Base-by-base conservation (phyloP, 92 coral and sea anemone genomes). In the Hydrozoanthus gracilis region DNA sequence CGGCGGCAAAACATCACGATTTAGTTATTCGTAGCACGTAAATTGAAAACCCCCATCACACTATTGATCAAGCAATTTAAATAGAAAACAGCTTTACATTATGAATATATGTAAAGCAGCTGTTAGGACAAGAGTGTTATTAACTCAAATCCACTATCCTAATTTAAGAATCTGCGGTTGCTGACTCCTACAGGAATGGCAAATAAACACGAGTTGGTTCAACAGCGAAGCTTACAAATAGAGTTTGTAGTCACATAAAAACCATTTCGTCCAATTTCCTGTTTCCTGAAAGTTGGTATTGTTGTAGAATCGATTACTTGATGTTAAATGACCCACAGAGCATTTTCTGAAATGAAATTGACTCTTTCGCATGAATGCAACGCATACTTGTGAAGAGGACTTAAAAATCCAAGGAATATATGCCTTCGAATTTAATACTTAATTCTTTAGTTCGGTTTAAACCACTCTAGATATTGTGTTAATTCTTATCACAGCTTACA, bases 311-410 rank as follows among this genome's bases (percentile, higher is more conserved):
- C 5, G 14, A 13, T n/a, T 12, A 44, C 69, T 76, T 9, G 51
- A 52, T 55, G 56, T 58, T 48, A 70, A 78, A 62, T 62, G 15
- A 62, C 55, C 71, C 72, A 79, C 50, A 44, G 11, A 35, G 49
- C 16, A 9, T 27, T 77, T 60, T 44, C 48, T 35, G 50, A 72
- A 20, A 18, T 77, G 16, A 11, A 7, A 3, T 50, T 83, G 15
- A 51, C 27, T 68, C 51, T 82, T 82, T 82, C 75, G 73, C 86
- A 82, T 20, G 86, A 56, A 82, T 51, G 73, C 44, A 11, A 27
- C 39, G 56, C 48, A 9, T 48, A 8, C 51, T 74, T 74, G 79
- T 35, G 14, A 74, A 39, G 48, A 56, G 15, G 64, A 7, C 15
- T 56, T 56, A 56, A 10, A 14, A 27, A 65, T 14, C 0, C 0